phyloP scores from a whole-genome alignment of 1,140 invertebrate genomes.

The Bradysia coprophila region DNA sequence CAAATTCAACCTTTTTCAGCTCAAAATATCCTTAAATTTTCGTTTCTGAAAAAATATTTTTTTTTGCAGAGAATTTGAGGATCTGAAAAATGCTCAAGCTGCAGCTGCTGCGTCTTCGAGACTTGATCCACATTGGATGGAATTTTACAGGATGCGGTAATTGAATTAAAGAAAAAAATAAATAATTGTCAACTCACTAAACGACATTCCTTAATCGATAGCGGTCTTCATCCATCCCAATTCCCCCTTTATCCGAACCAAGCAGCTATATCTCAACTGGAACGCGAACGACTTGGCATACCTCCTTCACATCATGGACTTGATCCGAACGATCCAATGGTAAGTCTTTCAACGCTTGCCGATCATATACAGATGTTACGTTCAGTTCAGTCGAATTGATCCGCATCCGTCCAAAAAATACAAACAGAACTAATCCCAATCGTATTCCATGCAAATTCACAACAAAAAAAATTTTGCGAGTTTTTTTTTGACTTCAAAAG shows the following conservation, averaged over 20 bases:
- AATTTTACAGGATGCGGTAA: conserved; percentile 60
- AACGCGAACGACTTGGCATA: conserved; percentile 71
- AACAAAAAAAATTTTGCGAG: background rate
- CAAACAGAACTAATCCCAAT: too few relatives aligned
- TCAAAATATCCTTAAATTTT: background rate
- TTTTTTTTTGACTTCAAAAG: background rate
- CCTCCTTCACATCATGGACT: conserved; percentile 37
- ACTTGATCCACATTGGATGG: conserved; percentile 81
- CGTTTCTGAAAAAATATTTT: background rate
- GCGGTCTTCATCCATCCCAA: conserved; percentile 34
- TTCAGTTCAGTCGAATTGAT: conserved; percentile 17
- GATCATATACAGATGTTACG: conserved; percentile 23
- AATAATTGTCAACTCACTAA: too few relatives aligned
- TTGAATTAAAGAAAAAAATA: conserved; percentile 7
- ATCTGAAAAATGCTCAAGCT: conserved; percentile 52
- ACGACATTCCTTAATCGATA: too few relatives aligned
- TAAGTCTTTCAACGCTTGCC: too few relatives aligned
- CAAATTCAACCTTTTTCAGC: too few relatives aligned
- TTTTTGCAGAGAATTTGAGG: conserved; percentile 50
- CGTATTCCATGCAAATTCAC: background rate
- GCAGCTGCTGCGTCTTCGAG: conserved; percentile 33
- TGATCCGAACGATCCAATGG: conserved; percentile 34
- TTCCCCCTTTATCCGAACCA: conserved; percentile 37
- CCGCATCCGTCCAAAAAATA: background rate
- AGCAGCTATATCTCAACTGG: conserved; percentile 58